Evolutionary conservation across 2,797 vertebrate species (phyloP).

Genomic region (Microtus obscurus): DNA sequence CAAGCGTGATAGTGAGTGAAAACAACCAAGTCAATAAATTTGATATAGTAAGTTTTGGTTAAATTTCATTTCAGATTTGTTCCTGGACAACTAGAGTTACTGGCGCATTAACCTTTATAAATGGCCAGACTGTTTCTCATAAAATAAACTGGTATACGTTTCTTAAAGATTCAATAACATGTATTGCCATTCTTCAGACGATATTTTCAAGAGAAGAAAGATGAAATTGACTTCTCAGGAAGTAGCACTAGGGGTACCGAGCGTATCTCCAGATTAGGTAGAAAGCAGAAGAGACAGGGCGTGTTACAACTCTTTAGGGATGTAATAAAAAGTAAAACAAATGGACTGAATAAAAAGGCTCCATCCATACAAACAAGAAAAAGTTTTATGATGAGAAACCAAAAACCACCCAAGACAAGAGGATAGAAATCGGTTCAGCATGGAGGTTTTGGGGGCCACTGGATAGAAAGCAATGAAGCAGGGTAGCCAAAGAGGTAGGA

Average conservation of each 20-base stretch:
- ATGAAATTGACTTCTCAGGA: background rate
- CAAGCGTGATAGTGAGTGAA: slow-evolving; percentile 4
- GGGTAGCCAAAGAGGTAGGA: background rate
- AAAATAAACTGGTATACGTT: background rate
- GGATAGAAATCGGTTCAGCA: background rate
- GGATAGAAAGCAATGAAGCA: background rate
- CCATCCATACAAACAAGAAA: background rate
- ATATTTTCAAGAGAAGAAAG: slow-evolving; percentile 14
- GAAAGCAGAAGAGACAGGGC: background rate
- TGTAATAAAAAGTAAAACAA: slow-evolving; percentile 7
- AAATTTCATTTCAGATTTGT: slow-evolving; percentile 25
- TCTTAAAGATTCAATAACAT: slow-evolving; percentile 46
- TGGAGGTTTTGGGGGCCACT: background rate
- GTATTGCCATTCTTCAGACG: slow-evolving; percentile 32
- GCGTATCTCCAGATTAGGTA: background rate
- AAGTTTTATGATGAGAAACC: background rate
- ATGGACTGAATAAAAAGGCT: background rate
- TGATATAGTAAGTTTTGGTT: slow-evolving; percentile 8
- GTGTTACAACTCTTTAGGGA: background rate
- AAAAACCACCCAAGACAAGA: background rate
- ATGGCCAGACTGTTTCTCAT: slow-evolving; percentile 13
- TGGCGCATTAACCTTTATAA: background rate
- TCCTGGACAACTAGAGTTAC: slow-evolving; percentile 35
- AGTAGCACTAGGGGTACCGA: background rate
- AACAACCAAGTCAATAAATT: slow-evolving; percentile 13